These are phyloP conservation scores for Siderastrea radians DNA, from an alignment of 92 coral and sea anemone species.

Conservation along the genomic window DNA sequence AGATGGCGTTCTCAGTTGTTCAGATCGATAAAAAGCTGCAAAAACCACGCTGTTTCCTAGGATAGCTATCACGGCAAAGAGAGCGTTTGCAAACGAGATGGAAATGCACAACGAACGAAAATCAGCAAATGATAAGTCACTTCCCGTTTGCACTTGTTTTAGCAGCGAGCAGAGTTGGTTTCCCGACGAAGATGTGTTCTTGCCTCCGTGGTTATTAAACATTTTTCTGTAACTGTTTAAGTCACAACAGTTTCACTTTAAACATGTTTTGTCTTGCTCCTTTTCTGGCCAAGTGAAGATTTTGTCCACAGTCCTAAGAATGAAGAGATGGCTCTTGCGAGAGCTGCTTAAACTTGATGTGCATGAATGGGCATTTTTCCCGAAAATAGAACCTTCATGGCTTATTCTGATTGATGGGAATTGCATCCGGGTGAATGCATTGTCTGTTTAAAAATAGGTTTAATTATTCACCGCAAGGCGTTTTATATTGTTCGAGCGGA, in stretches of 20 bases:
- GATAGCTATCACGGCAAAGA: conserved; percentile 19
- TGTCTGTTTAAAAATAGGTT: conserved; percentile 15
- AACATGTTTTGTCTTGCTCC: neutral
- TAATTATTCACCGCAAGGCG: neutral
- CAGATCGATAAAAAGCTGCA: conserved; percentile 41
- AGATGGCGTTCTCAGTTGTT: conserved; percentile 55
- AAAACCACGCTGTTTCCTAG: conserved; percentile 44
- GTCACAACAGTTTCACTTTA: neutral
- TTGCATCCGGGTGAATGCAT: too few species aligned
- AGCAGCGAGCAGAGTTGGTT: conserved; percentile 37
- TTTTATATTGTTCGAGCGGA: neutral
- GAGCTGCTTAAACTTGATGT: neutral
- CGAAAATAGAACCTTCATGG: neutral
- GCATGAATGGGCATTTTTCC: neutral
- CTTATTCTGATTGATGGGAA: neutral
- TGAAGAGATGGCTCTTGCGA: neutral
- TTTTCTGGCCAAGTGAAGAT: neutral
- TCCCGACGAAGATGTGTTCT: conserved; percentile 10
- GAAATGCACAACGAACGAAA: conserved; percentile 32
- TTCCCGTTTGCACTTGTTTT: conserved; percentile 22
- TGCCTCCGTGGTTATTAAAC: conserved; percentile 20
- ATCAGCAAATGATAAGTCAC: conserved; percentile 11
- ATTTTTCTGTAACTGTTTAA: neutral
- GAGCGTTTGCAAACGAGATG: conserved; percentile 33
- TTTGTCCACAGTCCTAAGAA: too few species aligned